A percentile compares a stretch with the other conserved stretches of the same genome.
These are phyloP conservation scores for Styela plicata DNA, from an alignment of 23 tunicate species.

Conservation along the genomic window DNA sequence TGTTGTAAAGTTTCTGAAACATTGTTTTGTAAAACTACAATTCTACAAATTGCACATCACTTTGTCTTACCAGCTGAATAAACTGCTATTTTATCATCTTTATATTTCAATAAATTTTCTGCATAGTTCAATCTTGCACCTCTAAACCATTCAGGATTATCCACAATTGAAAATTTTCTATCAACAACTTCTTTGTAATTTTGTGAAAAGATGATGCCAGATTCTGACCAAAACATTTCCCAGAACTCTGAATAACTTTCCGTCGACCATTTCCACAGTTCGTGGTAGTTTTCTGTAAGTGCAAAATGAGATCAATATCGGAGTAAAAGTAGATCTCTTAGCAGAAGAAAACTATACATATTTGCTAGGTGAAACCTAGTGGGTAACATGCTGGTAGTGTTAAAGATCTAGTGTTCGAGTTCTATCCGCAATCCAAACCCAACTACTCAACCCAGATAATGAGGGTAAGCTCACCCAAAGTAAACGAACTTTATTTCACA, in stretches of 20 bases:
- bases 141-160: slow-evolving; percentile 73
- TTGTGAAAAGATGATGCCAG: slow-evolving; percentile 35
- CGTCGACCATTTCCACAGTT: slow-evolving; percentile 80
- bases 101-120: slow-evolving; percentile 60
- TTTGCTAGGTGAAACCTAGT: no score
- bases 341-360: no score
- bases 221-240: slow-evolving; percentile 55
- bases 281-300: slow-evolving; percentile 48
- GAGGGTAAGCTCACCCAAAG: background rate
- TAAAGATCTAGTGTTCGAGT: no score
- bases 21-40: no score
- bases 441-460: background rate
- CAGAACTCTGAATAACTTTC: slow-evolving; percentile 73
- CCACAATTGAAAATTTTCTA: slow-evolving; percentile 27
- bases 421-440: no score
- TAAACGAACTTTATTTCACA: background rate
- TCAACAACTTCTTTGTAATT: slow-evolving; percentile 56
- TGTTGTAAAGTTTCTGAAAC: no score
- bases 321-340: no score
- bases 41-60: no score
- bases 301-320: no score
- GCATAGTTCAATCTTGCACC: slow-evolving; percentile 82
- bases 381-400: no score
- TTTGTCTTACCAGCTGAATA: slow-evolving; percentile 40
- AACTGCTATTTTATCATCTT: slow-evolving; percentile 65